phyloP scores from a whole-genome alignment of 2,113 vertebrate genomes.

The Trachemys scripta region DNA sequence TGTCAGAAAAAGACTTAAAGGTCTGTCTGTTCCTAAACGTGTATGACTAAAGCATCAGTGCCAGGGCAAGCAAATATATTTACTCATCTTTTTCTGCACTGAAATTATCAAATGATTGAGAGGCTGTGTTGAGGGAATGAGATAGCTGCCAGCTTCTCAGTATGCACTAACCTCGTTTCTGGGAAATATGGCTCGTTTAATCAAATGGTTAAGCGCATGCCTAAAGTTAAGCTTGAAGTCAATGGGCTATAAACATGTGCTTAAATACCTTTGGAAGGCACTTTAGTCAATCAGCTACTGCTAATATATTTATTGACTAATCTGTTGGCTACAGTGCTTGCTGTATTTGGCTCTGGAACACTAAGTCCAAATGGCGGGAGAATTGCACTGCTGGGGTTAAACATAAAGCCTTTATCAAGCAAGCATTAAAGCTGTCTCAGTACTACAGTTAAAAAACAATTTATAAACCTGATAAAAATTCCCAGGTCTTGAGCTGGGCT shows the following conservation, averaged over 20 bases:
- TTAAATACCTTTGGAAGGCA: rapidly evolving
- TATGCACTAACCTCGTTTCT: neutral
- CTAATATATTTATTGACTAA: neutral
- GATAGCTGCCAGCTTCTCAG: no score
- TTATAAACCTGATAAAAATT: neutral
- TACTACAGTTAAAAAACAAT: neutral
- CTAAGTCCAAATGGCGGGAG: neutral
- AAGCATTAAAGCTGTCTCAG: neutral
- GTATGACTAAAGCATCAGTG: neutral
- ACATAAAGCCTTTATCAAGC: neutral
- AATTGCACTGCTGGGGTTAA: neutral
- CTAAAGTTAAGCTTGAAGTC: neutral
- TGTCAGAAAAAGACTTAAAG: neutral
- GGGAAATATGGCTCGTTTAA: neutral
- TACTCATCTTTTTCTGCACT: neutral
- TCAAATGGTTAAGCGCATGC: rapidly evolving
- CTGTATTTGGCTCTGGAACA: neutral
- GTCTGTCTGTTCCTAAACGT: neutral
- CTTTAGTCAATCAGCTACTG: neutral
- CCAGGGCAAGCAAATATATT: neutral
- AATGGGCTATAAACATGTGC: neutral
- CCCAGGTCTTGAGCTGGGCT: neutral
- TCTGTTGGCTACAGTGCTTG: neutral
- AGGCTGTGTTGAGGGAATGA: neutral
- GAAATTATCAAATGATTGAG: neutral